Evolutionary conservation across 2,797 vertebrate genomes (phyloP).

Genomic region (Phylloscopus collybita): DNA sequence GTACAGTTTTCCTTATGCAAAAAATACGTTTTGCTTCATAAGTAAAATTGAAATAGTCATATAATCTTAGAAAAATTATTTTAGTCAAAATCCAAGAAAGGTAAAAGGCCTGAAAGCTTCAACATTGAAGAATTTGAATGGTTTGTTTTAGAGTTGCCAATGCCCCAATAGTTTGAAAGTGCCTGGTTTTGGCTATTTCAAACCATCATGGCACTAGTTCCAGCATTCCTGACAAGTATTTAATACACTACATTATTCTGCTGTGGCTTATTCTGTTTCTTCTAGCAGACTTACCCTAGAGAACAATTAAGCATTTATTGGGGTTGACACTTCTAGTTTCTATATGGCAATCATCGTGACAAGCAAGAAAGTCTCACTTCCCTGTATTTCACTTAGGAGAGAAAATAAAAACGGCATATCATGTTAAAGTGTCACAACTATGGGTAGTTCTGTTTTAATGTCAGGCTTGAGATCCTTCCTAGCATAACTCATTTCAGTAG

Average conservation of each 20-base stretch:
- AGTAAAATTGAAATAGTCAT: not conserved
- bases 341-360: not conserved
- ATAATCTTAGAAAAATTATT: not conserved
- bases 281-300: not conserved
- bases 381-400: not conserved
- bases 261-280: not conserved
- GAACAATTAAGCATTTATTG: not conserved
- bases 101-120: not conserved
- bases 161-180: not conserved
- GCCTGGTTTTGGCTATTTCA: rapidly evolving
- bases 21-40: not conserved
- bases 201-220: not conserved
- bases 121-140: not conserved
- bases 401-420: not conserved
- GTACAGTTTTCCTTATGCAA: not conserved
- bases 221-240: not conserved
- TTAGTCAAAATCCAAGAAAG: not conserved
- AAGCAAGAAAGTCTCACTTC: not conserved
- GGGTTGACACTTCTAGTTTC: not conserved
- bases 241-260: not conserved
- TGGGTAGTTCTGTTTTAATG: not conserved
- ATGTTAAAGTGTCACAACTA: not conserved
- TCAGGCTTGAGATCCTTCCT: not conserved
- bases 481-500: not conserved
- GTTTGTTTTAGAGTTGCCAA: not conserved